These are phyloP conservation scores for Invenusta paracnida DNA, from an alignment of 2,888 invertebrate genomes.

Conservation along the genomic window DNA sequence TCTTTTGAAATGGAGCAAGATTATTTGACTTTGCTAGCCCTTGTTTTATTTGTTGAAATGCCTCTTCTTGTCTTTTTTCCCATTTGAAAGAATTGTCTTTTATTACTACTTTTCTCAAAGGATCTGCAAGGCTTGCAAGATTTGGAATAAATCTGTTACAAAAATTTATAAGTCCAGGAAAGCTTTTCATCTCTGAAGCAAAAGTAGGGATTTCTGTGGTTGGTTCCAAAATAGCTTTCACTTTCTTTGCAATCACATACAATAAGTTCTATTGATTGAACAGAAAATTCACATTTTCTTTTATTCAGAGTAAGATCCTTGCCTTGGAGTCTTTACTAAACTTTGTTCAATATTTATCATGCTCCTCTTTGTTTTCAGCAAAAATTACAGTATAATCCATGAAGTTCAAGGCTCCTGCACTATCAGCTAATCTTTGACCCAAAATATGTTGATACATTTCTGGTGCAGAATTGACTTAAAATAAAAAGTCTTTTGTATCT, in stretches of 20 bases:
- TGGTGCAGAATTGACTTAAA: conserved; percentile 47
- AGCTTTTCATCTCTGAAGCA: conserved; percentile 39
- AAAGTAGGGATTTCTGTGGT: neutral
- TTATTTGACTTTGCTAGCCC: conserved; percentile 37
- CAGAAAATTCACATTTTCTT: conserved; percentile 46
- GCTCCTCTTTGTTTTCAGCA: conserved; percentile 44
- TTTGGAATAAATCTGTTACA: conserved; percentile 44
- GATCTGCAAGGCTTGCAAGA: conserved; percentile 45
- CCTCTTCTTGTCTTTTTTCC: conserved; percentile 37
- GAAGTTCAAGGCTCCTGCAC: conserved; percentile 45
- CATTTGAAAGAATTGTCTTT: conserved; percentile 36
- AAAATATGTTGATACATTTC: conserved; percentile 48
- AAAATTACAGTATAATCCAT: conserved; percentile 48
- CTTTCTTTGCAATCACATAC: conserved; percentile 38
- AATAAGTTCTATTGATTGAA: conserved; percentile 45
- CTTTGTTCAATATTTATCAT: conserved; percentile 44
- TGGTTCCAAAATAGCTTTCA: conserved; percentile 18
- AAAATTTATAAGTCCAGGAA: conserved; percentile 46
- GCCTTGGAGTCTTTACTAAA: conserved; percentile 41
- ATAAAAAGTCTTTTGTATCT: conserved; percentile 48
- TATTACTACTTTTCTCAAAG: conserved; percentile 39
- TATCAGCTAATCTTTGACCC: conserved; percentile 41
- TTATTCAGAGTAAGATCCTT: conserved; percentile 46
- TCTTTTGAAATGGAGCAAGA: conserved; percentile 40
- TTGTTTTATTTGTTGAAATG: conserved; percentile 38